Conservation (phyloP, 2,113 vertebrate genomes). For the Tamias sibiricus region DNA sequence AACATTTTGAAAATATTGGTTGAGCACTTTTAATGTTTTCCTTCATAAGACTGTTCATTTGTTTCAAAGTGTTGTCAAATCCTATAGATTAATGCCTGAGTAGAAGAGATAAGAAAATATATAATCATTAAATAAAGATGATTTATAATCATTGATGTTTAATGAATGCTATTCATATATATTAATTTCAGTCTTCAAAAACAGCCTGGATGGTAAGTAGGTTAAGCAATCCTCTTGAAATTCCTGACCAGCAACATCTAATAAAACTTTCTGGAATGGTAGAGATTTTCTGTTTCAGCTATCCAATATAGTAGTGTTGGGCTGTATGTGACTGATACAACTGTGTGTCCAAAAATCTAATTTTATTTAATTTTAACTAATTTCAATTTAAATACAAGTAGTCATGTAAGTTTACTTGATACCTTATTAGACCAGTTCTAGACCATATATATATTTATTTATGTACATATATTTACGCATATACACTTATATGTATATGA, state of each 20-base stretch:
- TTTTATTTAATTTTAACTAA: not conserved
- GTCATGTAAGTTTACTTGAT: not conserved
- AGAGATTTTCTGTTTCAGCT: not conserved
- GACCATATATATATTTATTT: not conserved
- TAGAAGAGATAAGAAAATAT: constrained; percentile 35
- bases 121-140: not conserved
- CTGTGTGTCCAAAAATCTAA: not conserved
- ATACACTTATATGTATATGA: too few relatives aligned
- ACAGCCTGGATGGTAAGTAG: not conserved
- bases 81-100: not conserved
- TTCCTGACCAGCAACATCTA: not conserved
- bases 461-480: too few relatives aligned
- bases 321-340: not conserved
- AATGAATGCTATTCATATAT: not conserved
- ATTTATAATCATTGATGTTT: not conserved
- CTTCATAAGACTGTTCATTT: not conserved
- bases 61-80: not conserved
- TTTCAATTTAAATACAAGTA: not conserved
- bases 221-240: not conserved
- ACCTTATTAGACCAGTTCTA: not conserved
- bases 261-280: not conserved
- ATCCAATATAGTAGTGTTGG: not conserved
- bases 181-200: not conserved
- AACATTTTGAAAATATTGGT: constrained; percentile 27
- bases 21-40: not conserved